Percentiles rank a stretch among this genome's conserved stretches.
Conservation (phyloP, 1,140 invertebrate genomes). For the Neoseiulus cucumeris region DNA sequence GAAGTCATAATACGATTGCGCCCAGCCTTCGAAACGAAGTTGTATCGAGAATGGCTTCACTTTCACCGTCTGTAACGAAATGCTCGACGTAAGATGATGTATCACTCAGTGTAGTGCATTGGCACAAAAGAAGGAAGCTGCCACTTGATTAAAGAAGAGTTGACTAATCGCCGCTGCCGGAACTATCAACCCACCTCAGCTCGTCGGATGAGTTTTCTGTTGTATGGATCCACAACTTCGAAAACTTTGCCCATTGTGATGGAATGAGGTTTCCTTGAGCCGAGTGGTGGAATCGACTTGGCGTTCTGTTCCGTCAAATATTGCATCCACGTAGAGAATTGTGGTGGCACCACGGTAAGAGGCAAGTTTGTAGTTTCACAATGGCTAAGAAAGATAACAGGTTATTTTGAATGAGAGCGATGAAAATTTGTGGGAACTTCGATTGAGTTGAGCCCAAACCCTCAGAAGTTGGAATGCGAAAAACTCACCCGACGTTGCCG, state of each 20-base stretch:
- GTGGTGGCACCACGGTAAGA: not conserved
- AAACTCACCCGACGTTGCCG: not conserved
- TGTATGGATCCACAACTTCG: not conserved
- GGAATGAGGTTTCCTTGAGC: not conserved
- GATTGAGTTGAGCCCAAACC: too few species aligned
- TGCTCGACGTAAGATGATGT: not conserved
- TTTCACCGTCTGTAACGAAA: not conserved
- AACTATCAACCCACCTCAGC: not conserved
- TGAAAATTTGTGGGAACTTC: not conserved
- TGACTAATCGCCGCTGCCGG: too few species aligned
- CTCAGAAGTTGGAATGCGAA: too few species aligned
- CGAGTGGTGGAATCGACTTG: not conserved
- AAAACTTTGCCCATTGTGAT: not conserved
- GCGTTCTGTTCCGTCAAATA: not conserved
- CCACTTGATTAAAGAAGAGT: not conserved
- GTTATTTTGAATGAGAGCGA: not conserved
- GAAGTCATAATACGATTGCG: constrained; percentile 61
- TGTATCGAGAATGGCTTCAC: constrained; percentile 32
- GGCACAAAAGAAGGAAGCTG: not conserved
- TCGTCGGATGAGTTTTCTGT: not conserved
- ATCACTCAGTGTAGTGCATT: not conserved
- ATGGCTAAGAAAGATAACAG: not conserved
- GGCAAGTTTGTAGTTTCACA: not conserved
- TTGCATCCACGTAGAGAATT: not conserved
- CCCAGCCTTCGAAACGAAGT: constrained; percentile 78